phyloP scores from a whole-genome alignment of 2,113 vertebrate species.

The Apaloderma vittatum region DNA sequence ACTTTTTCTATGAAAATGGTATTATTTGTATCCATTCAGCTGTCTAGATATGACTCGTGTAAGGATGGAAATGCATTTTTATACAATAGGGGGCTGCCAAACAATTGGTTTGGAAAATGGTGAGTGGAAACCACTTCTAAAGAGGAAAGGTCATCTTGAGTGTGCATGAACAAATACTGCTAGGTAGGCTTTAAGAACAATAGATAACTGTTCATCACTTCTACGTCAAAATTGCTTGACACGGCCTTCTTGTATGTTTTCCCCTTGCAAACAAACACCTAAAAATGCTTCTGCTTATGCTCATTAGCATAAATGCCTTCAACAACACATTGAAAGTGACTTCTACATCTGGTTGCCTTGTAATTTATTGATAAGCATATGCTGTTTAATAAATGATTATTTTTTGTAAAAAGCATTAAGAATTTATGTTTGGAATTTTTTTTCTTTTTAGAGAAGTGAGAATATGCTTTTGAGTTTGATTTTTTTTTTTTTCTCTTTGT shows the following conservation, averaged over 20 bases:
- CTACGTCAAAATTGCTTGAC: conserved; percentile 25
- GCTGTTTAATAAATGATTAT: conserved; percentile 12
- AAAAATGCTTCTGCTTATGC: conserved; percentile 60
- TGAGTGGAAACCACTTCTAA: conserved; percentile 54
- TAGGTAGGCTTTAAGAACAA: conserved; percentile 54
- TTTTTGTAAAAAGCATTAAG: conserved; percentile 15
- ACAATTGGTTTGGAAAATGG: conserved; percentile 14
- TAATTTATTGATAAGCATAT: conserved; percentile 39
- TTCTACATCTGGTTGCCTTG: conserved; percentile 18
- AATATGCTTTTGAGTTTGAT: not conserved
- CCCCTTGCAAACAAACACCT: conserved; percentile 49
- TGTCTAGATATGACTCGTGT: not conserved
- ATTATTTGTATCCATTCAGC: not conserved
- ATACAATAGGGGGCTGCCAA: not conserved
- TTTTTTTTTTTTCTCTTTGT: not conserved
- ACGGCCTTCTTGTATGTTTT: conserved; percentile 20
- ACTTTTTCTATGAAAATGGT: not conserved
- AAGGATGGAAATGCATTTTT: not conserved
- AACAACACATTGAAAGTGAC: conserved; percentile 32
- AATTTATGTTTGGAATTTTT: not conserved
- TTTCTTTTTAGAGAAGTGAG: not conserved
- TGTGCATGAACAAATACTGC: not conserved
- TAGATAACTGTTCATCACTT: conserved; percentile 39
- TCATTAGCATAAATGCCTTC: conserved; percentile 42
- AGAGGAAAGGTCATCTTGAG: conserved; percentile 51